A percentile compares a stretch with the other conserved stretches of the same genome.
Evolutionary conservation across 2,888 invertebrate species (phyloP).

Genomic region (Plagiodera versicolora): DNA sequence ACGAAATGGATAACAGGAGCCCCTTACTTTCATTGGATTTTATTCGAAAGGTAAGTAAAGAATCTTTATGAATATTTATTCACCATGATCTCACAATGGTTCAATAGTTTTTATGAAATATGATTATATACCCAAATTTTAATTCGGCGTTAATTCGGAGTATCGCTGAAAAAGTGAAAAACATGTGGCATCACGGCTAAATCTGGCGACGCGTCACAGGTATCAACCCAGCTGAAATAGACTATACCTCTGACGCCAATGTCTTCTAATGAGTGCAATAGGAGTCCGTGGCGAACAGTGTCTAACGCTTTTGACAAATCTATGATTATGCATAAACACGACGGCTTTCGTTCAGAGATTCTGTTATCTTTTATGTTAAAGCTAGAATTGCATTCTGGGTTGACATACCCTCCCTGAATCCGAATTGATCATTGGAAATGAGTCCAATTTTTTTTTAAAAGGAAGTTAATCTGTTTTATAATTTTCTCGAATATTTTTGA

Average conservation of each 20-base stretch:
- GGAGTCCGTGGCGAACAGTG: background rate
- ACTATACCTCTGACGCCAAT: background rate
- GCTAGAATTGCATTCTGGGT: background rate
- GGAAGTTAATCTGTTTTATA: background rate
- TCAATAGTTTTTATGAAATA: too few species aligned
- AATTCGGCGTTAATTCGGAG: too few species aligned
- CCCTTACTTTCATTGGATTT: too few species aligned
- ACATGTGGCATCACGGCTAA: too few species aligned
- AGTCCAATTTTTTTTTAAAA: background rate
- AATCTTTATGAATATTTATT: too few species aligned
- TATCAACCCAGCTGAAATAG: too few species aligned
- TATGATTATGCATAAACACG: background rate
- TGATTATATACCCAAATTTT: too few species aligned
- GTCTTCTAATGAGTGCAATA: background rate
- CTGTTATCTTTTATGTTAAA: background rate
- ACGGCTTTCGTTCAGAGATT: background rate
- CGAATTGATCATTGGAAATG: background rate
- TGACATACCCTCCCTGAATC: background rate
- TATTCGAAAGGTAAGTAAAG: too few species aligned
- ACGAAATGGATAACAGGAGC: too few species aligned
- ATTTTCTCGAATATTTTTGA: background rate
- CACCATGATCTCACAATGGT: too few species aligned
- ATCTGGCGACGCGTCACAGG: too few species aligned
- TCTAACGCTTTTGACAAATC: background rate
- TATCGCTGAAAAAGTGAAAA: too few species aligned